Base-by-base conservation (phyloP, 2,113 vertebrate species). In the Odocoileus hemionus region DNA sequence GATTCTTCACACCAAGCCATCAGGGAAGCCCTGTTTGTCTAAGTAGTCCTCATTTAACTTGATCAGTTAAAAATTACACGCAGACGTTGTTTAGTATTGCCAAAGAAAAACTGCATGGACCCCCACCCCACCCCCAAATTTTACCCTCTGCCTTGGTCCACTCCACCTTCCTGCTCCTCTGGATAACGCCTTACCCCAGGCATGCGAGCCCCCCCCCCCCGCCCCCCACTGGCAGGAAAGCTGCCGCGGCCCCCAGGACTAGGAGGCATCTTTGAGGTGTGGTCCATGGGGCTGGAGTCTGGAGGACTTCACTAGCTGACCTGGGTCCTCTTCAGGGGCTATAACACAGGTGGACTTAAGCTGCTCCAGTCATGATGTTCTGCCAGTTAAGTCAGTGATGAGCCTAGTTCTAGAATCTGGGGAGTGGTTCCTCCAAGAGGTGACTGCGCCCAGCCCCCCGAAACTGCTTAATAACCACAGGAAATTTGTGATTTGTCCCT, bases 401-500 rank as follows among this genome's bases (percentile, higher is more conserved):
- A 86, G 84, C 95, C 78, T 97, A 78, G 39, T n/a, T 84, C 95
- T 74, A 47, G 86, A 94, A 92, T 64, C 90, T 85, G 33, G 95
- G 83, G 88, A 94, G 76, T 92, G 57, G 12, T 15, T 54, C 45
- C 6, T 54, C 61, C 80, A 6, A n/a, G 8, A 47, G 36, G 57
- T 76, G 23, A 82, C 43, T 87, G 84, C 36, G 43, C 17, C 33
- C 33, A 25, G 92, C 80, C 89, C 36, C 96, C 80, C 30, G 64
- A 85, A 94, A 60, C 7, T 79, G 84, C 76, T 91, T 96, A 98
- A 94, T 36, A 97, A 90, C 97, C 96, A 58, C 55, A 7, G 95
- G 78, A 95, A 96, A 96, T 98, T 98, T 89, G n/a, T 98, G 98
- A 96, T 96, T 98, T 97, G 36, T 97, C 96, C 76, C 93, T 97